These are phyloP conservation scores for Gouania willdenowi DNA, from an alignment of 2,797 vertebrate species.

Conservation along the genomic window DNA sequence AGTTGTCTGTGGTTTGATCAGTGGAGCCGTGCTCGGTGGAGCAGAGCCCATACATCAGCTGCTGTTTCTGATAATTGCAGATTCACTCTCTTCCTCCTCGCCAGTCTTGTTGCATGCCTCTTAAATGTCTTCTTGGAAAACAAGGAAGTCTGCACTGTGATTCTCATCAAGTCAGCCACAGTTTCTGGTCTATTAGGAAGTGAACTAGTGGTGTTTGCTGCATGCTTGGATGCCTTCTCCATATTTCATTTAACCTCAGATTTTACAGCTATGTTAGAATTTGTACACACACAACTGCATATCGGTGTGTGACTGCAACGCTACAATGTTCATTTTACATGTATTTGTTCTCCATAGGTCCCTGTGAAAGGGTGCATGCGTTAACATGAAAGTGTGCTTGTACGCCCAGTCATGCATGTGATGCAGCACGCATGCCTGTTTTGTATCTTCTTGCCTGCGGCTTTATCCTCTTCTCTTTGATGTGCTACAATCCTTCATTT, in stretches of 20 bases:
- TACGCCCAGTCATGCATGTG: constrained; percentile 14
- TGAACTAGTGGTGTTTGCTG: neutral
- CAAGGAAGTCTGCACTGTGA: constrained; percentile 15
- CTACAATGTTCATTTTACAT: constrained; percentile 11
- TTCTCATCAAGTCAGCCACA: constrained; percentile 6
- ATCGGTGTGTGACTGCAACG: constrained; percentile 14
- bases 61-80: constrained; percentile 28
- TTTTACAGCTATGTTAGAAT: neutral
- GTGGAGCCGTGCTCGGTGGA: constrained; percentile 18
- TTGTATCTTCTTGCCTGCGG: neutral
- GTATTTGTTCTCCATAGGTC: constrained; percentile 12
- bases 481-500: neutral
- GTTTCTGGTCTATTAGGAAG: constrained; percentile 8
- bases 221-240: neutral
- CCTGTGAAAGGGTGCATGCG: constrained; percentile 4
- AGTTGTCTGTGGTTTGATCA: constrained; percentile 27
- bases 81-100: constrained; percentile 21
- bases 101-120: constrained; percentile 22
- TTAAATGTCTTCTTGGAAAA: constrained; percentile 23
- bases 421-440: neutral
- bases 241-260: constrained; percentile 2
- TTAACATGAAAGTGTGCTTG: constrained; percentile 3
- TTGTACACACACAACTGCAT: neutral
- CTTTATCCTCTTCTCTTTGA: neutral
- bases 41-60: constrained; percentile 16